Conservation (phyloP, 1,140 invertebrate species). For the Eueides isabella region DNA sequence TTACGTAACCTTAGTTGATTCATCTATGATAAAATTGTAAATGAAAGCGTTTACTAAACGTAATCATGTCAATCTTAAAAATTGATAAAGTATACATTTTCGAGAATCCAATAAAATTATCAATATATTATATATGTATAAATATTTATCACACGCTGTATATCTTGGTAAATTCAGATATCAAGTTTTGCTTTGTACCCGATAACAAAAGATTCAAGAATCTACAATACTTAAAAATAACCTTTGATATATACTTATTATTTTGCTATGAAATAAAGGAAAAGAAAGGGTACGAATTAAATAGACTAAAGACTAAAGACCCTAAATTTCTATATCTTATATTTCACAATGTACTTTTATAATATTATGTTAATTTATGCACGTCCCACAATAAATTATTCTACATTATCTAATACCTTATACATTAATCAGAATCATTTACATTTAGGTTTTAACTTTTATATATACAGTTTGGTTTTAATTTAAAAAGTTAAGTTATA, state of each 20-base stretch:
- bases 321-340: too few relatives aligned
- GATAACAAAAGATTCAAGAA: background rate
- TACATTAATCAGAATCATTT: too few relatives aligned
- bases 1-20: background rate
- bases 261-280: too few relatives aligned
- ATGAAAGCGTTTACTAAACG: background rate
- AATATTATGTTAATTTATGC: background rate
- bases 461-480: too few relatives aligned
- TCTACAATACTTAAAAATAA: too few relatives aligned
- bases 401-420: too few relatives aligned
- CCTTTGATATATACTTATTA: too few relatives aligned
- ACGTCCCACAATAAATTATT: background rate
- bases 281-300: too few relatives aligned
- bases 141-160: background rate
- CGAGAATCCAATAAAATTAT: background rate
- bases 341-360: background rate
- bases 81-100: background rate
- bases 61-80: conserved; percentile 1
- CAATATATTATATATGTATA: background rate
- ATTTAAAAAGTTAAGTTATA: too few relatives aligned
- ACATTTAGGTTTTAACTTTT: too few relatives aligned
- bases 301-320: too few relatives aligned
- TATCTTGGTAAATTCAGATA: background rate
- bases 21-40: background rate
- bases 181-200: background rate